A percentile compares a stretch with the other conserved stretches of the same genome.
Conservation (phyloP, 2,888 invertebrate genomes). For the Tholera decimalis region DNA sequence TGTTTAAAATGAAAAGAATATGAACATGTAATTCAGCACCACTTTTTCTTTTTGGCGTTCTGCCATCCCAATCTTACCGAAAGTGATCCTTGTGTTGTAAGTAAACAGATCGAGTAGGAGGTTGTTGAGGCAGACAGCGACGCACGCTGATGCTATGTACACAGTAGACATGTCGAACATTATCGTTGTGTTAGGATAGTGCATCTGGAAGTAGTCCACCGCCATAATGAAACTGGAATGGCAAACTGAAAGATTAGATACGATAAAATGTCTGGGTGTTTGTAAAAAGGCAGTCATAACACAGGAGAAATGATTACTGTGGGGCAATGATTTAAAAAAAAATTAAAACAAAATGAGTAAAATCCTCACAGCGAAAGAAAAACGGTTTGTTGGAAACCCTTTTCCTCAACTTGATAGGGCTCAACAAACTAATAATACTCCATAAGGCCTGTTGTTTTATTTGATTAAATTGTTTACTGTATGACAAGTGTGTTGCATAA, state of each 20-base stretch:
- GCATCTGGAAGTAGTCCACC: conserved; percentile 97
- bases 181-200: conserved; percentile 96
- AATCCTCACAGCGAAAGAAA: background rate
- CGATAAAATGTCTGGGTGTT: no score
- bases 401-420: background rate
- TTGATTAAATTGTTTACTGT: no score
- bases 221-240: conserved; percentile 96
- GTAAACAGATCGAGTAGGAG: conserved; percentile 95
- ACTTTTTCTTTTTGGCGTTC: background rate
- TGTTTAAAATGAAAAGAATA: background rate
- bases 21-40: background rate
- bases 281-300: no score
- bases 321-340: no score
- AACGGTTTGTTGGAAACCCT: background rate
- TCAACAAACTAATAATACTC: conserved; percentile 2
- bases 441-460: no score
- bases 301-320: no score
- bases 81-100: conserved; percentile 96
- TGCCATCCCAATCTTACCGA: conserved; percentile 91
- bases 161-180: conserved; percentile 98
- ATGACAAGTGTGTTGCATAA: background rate
- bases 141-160: conserved; percentile 97
- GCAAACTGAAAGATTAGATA: background rate
- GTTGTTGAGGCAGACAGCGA: conserved; percentile 96
- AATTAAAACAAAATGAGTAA: no score